Evolutionary conservation across 1,140 invertebrate genomes (phyloP).

Genomic region (Polypedilum vanderplanki): DNA sequence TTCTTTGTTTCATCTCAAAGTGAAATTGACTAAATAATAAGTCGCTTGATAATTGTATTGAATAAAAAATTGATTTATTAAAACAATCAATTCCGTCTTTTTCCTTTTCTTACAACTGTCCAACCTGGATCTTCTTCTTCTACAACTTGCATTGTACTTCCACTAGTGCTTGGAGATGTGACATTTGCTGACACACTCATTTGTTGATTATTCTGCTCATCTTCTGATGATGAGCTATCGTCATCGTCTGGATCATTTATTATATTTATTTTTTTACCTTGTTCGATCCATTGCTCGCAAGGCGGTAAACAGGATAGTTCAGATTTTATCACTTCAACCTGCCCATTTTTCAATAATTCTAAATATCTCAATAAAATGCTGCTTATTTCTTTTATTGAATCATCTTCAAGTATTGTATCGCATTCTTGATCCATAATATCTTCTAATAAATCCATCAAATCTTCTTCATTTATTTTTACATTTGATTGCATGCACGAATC

Average conservation of each 20-base stretch:
- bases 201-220: slow-evolving; percentile 38
- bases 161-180: background rate
- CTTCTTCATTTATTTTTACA: slow-evolving; percentile 47
- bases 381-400: slow-evolving; percentile 52
- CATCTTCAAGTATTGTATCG: slow-evolving; percentile 56
- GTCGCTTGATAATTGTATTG: background rate
- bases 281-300: slow-evolving; percentile 43
- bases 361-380: slow-evolving; percentile 45
- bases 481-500: slow-evolving; percentile 52
- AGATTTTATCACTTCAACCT: slow-evolving; percentile 41
- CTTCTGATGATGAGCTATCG: slow-evolving; percentile 45
- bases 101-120: slow-evolving; percentile 50
- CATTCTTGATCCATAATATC: slow-evolving; percentile 60
- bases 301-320: slow-evolving; percentile 43
- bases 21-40: background rate
- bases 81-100: slow-evolving; percentile 37
- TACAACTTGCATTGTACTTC: slow-evolving; percentile 35
- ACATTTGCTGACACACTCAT: slow-evolving; percentile 34
- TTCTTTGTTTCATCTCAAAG: background rate
- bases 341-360: slow-evolving; percentile 41
- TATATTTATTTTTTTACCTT: slow-evolving; percentile 40
- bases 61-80: slow-evolving; percentile 1
- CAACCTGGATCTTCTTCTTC: slow-evolving; percentile 53
- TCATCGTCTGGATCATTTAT: slow-evolving; percentile 42
- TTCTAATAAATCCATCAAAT: slow-evolving; percentile 52